These are phyloP conservation scores for Junonia oenone DNA, from an alignment of 2,888 invertebrate genomes.

Conservation along the genomic window DNA sequence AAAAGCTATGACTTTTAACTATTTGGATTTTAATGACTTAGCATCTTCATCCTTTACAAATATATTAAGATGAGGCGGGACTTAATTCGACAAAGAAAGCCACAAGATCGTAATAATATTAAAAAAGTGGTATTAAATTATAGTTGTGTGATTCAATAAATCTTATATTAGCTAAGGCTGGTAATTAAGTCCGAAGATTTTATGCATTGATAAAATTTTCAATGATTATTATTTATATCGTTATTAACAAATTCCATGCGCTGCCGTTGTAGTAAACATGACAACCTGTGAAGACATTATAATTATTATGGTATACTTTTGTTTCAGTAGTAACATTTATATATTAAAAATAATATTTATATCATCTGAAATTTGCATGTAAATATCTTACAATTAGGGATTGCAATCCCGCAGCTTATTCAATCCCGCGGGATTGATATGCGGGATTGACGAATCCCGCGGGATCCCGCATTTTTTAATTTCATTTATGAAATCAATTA, in stretches of 20 bases:
- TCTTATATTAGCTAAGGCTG: neutral
- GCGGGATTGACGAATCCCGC: too few relatives aligned
- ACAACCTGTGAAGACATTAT: neutral
- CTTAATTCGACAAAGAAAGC: neutral
- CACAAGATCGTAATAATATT: neutral
- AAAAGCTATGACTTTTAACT: too few relatives aligned
- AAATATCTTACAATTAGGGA: too few relatives aligned
- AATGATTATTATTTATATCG: neutral
- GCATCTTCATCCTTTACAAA: neutral
- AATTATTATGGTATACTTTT: neutral
- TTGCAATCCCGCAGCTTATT: too few relatives aligned
- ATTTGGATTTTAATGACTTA: neutral
- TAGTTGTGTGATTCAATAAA: neutral
- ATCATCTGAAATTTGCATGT: too few relatives aligned
- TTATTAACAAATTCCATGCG: neutral
- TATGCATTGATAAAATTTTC: neutral
- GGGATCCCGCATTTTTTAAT: too few relatives aligned
- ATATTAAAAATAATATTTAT: too few relatives aligned
- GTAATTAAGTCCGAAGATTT: neutral
- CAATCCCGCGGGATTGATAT: too few relatives aligned
- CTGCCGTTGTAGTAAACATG: too few relatives aligned
- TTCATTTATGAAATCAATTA: too few relatives aligned
- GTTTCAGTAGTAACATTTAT: too few relatives aligned
- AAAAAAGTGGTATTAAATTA: neutral
- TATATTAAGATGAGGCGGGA: neutral